A percentile compares a stretch with the other conserved stretches of the same genome.
Evolutionary conservation across 2,797 vertebrate genomes (phyloP).

Genomic region (Miichthys miiuy): DNA sequence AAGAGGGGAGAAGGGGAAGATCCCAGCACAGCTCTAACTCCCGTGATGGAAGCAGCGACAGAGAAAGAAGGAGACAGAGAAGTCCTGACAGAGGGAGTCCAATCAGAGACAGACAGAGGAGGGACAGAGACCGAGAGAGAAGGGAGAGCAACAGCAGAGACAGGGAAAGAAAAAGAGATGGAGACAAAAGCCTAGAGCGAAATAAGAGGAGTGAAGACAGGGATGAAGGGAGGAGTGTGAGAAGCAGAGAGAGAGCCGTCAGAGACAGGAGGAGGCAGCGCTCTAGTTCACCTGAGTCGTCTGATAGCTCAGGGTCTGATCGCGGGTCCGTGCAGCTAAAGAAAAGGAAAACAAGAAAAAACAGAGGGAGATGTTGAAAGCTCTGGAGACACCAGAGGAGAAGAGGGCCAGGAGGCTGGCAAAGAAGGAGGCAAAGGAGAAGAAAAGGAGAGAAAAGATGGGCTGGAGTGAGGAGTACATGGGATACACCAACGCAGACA

Average conservation of each 20-base stretch:
- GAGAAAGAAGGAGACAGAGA: conserved; percentile 61
- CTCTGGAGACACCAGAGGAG: conserved; percentile 96
- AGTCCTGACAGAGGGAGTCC: conserved; percentile 68
- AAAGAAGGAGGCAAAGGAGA: conserved; percentile 97
- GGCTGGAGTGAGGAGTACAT: conserved; percentile 99
- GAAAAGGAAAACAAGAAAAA: conserved; percentile 89
- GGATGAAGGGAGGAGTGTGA: conserved; percentile 61
- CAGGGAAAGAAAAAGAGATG: conserved; percentile 51
- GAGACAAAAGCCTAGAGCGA: conserved; percentile 55
- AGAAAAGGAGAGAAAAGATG: conserved; percentile 98
- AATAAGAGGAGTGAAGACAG: conserved; percentile 65
- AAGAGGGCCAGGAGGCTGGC: conserved; percentile 94
- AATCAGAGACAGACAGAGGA: conserved; percentile 57
- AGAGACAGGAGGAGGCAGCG: conserved; percentile 57
- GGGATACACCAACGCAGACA: conserved; percentile 99
- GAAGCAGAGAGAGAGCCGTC: conserved; percentile 32
- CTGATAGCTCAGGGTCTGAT: conserved; percentile 86
- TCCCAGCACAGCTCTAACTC: conserved; percentile 74
- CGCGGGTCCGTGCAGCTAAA: conserved; percentile 28
- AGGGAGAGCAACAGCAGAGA: conserved; percentile 61
- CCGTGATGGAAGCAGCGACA: conserved; percentile 60
- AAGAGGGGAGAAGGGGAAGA: conserved; percentile 57
- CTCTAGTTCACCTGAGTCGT: conserved; percentile 83
- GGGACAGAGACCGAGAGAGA: conserved; percentile 48
- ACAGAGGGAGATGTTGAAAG: conserved; percentile 93